These are phyloP conservation scores for Samia ricini DNA, from an alignment of 1,140 invertebrate genomes.

Conservation along the genomic window DNA sequence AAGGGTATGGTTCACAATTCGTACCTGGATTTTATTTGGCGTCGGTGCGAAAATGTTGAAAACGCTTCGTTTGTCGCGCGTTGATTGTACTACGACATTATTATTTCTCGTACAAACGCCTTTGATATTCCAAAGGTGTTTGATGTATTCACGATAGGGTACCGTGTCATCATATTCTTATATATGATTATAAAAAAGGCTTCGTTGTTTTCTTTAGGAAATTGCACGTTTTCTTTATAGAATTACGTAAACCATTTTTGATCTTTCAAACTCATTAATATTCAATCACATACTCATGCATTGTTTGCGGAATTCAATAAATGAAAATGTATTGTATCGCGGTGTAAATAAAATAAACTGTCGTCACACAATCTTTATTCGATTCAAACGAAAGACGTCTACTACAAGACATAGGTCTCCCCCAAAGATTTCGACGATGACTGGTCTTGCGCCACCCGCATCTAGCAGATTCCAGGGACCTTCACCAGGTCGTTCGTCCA, in stretches of 20 bases:
- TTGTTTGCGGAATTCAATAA: neutral
- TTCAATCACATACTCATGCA: neutral
- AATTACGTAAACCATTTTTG: neutral
- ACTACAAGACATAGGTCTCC: too few species aligned
- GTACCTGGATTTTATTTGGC: neutral
- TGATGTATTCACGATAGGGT: constrained; percentile 15
- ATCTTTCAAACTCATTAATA: neutral
- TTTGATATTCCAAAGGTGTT: constrained; percentile 24
- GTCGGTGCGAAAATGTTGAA: constrained; percentile 12
- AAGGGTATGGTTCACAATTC: neutral
- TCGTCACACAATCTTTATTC: too few species aligned
- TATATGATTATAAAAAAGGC: constrained; percentile 16
- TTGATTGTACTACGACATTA: constrained; percentile 20
- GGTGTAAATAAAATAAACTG: neutral
- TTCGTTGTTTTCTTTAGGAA: constrained; percentile 4
- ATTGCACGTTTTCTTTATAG: constrained; percentile 5
- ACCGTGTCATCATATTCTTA: constrained; percentile 16
- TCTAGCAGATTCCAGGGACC: too few species aligned
- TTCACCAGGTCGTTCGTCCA: too few species aligned
- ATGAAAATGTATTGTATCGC: neutral
- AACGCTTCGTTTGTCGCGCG: constrained; percentile 12
- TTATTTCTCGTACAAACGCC: constrained; percentile 19
- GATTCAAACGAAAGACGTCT: too few species aligned
- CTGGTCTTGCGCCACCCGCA: too few species aligned
- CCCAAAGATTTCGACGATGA: too few species aligned